Percentiles rank a stretch among this genome's conserved stretches.
Evolutionary conservation across 2,888 invertebrate genomes (phyloP).

Genomic region (Hedya salicella): DNA sequence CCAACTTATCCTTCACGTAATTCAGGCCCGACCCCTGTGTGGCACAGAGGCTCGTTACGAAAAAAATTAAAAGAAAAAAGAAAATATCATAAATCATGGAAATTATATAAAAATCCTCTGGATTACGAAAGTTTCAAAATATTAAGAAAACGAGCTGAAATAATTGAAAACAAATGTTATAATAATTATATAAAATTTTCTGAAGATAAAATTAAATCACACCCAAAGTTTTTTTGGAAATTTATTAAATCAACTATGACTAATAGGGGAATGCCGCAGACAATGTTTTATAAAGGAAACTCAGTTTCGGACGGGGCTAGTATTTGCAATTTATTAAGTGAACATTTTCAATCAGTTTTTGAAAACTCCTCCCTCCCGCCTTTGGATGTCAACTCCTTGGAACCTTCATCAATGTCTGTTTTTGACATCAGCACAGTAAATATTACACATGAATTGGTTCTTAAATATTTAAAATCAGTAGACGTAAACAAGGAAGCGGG

Average conservation of each 20-base stretch:
- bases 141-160: conserved; percentile 7
- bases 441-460: too few species aligned
- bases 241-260: too few species aligned
- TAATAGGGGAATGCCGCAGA: too few species aligned
- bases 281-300: too few species aligned
- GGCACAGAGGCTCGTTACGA: not conserved
- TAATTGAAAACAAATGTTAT: conserved; percentile 18
- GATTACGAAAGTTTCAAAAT: conserved; percentile 11
- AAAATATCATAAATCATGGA: conserved; percentile 10
- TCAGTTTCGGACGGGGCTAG: too few species aligned
- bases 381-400: too few species aligned
- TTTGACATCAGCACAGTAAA: too few species aligned
- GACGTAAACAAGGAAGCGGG: too few species aligned
- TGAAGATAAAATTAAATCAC: conserved; percentile 13
- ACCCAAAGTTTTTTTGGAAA: conserved; percentile 4
- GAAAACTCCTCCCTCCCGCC: too few species aligned
- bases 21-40: not conserved
- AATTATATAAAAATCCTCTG: not conserved
- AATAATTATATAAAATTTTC: conserved; percentile 2
- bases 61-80: not conserved
- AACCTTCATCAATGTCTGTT: too few species aligned
- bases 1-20: not conserved
- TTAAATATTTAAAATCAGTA: too few species aligned
- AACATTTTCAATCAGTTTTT: too few species aligned
- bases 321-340: not conserved